phyloP scores from a whole-genome alignment of 2,888 invertebrate genomes.

The Willowsia nigromaculata region DNA sequence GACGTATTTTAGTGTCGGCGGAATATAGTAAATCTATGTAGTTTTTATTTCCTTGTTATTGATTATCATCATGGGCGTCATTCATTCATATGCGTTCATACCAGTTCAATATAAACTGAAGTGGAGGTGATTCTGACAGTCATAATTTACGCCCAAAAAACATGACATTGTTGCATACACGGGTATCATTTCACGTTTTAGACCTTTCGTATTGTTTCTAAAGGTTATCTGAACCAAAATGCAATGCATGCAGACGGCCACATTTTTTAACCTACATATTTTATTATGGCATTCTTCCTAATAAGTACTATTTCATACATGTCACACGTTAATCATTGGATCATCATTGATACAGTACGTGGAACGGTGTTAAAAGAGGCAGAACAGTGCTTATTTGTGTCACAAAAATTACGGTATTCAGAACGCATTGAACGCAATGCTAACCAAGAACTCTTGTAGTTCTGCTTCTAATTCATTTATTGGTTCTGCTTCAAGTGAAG shows the following conservation, averaged over 20 bases:
- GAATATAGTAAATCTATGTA: not conserved
- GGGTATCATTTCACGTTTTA: not conserved
- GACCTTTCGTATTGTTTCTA: not conserved
- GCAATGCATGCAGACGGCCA: not conserved
- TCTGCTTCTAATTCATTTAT: not conserved
- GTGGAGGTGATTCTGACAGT: no score
- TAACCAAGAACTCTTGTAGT: not conserved
- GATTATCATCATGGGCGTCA: conserved; percentile 26
- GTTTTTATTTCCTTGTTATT: conserved; percentile 45
- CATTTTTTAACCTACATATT: conserved; percentile 36
- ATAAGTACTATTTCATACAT: not conserved
- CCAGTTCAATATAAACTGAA: not conserved
- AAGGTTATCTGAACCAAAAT: not conserved
- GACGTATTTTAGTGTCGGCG: not conserved
- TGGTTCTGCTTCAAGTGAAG: not conserved
- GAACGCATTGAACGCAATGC: no score
- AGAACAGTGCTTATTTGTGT: not conserved
- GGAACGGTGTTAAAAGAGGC: not conserved
- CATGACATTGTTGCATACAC: not conserved
- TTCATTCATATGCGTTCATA: conserved; percentile 29
- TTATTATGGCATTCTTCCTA: not conserved
- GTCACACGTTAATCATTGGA: not conserved
- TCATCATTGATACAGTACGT: not conserved
- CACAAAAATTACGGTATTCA: not conserved
- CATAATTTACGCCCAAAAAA: no score